Evolutionary conservation across 2,888 invertebrate species (phyloP).

Genomic region (Neoitamus cyanurus): DNA sequence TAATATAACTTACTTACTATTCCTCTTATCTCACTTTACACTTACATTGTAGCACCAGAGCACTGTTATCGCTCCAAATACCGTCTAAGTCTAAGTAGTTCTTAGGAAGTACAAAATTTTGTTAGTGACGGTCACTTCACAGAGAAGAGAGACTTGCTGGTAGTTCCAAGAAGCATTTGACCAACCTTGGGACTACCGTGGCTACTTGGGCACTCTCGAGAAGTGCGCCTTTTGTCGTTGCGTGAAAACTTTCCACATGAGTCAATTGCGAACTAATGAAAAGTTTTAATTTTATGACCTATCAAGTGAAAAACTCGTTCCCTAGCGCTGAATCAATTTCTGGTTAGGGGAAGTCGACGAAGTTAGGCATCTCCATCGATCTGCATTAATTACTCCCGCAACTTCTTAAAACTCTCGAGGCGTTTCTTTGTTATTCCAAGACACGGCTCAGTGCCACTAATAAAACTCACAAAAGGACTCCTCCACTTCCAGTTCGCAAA

Average conservation of each 20-base stretch:
- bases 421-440: conserved; percentile 22
- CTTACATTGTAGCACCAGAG: no score
- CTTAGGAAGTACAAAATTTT: not conserved
- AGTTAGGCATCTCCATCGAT: conserved; percentile 15
- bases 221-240: not conserved
- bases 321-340: conserved; percentile 6
- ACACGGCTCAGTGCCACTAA: conserved; percentile 29
- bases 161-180: not conserved
- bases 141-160: not conserved
- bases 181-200: not conserved
- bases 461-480: conserved; percentile 31
- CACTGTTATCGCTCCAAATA: no score
- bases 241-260: conserved; percentile 17
- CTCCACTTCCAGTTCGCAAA: not conserved
- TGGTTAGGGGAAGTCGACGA: not conserved
- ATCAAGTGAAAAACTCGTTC: not conserved
- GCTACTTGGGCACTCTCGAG: not conserved
- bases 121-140: not conserved
- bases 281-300: conserved; percentile 13
- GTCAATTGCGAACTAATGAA: not conserved
- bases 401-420: conserved; percentile 32
- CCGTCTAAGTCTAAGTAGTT: no score
- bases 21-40: no score
- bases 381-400: conserved; percentile 33
- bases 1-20: no score